Conservation (phyloP, 2,888 invertebrate genomes). For the Uloborus plumipes region DNA sequence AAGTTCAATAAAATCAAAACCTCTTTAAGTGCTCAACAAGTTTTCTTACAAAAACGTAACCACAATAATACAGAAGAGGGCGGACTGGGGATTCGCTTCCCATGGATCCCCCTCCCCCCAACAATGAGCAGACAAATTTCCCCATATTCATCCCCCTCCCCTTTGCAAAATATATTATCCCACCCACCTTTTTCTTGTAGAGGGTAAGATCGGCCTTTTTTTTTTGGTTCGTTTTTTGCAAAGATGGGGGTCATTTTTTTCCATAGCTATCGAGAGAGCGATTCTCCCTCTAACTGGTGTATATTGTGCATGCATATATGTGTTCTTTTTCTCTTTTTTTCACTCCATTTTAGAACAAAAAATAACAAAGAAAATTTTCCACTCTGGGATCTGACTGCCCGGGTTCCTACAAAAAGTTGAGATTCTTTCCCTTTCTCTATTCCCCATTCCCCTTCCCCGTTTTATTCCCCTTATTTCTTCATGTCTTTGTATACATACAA, state of each 20-base stretch:
- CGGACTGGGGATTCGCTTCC: constrained; percentile 38
- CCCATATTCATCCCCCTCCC: constrained; percentile 40
- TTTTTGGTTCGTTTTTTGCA: no score
- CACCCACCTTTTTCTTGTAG: constrained; percentile 37
- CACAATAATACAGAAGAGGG: constrained; percentile 48
- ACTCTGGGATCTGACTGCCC: neutral
- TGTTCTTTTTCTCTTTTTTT: neutral
- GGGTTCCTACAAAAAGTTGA: no score
- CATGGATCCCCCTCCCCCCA: constrained; percentile 22
- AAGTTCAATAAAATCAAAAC: constrained; percentile 47
- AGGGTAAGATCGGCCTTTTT: no score
- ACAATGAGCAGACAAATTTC: constrained; percentile 62
- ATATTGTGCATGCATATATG: neutral
- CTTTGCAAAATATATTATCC: constrained; percentile 40
- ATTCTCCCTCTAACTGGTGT: constrained; percentile 6
- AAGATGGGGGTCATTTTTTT: constrained; percentile 4
- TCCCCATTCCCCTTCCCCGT: no score
- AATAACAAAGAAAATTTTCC: constrained; percentile 11
- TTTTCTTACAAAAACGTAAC: constrained; percentile 50
- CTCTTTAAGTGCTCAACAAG: constrained; percentile 55
- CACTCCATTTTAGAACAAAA: neutral
- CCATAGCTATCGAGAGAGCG: neutral
- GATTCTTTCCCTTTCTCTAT: no score
- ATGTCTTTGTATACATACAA: no score
- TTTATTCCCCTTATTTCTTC: no score